Conservation (phyloP, 2,113 vertebrate species). For the Bos taurus region ARS-UCD2.0 NC_037337.1:57015501-57016000, state of each 20-base stretch:
- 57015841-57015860: slow-evolving; percentile 65
- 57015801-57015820: slow-evolving; percentile 59
- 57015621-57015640: not conserved
- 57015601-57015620: not conserved
- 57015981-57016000: not conserved
- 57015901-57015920: slow-evolving; percentile 76
- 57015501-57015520: slow-evolving; percentile 41
- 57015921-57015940: slow-evolving; percentile 68
- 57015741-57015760: not conserved
- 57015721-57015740: not conserved
- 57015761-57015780: slow-evolving; percentile 45
- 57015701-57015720: not conserved
- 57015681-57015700: slow-evolving; percentile 23
- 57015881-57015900: slow-evolving; percentile 76
- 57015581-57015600: slow-evolving; percentile 55
- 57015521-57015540: slow-evolving; percentile 54
- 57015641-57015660: not conserved
- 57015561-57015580: slow-evolving; percentile 58
- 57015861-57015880: slow-evolving; percentile 69
- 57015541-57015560: slow-evolving; percentile 32
- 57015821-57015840: slow-evolving; percentile 50
- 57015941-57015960: slow-evolving; percentile 33
- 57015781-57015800: slow-evolving; percentile 43
- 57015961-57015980: slow-evolving; percentile 33
- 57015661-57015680: slow-evolving; percentile 60